Evolutionary conservation across 2,888 invertebrate genomes (phyloP).

Genomic region (Isotomurus palustris): DNA sequence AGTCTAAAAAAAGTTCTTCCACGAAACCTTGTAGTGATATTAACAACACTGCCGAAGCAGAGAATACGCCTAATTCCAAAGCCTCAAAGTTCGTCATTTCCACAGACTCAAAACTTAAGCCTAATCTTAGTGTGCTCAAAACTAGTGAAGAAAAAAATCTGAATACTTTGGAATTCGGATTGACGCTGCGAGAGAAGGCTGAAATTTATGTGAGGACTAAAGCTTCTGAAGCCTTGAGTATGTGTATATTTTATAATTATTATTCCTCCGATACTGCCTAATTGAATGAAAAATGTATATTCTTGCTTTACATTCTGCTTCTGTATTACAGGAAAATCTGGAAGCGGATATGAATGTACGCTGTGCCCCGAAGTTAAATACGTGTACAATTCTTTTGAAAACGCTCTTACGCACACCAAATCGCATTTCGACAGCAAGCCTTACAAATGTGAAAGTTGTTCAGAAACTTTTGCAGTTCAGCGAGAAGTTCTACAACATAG

Average conservation of each 20-base stretch:
- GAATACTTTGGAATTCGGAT: slow-evolving; percentile 18
- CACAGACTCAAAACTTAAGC: not conserved
- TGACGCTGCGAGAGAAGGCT: slow-evolving; percentile 35
- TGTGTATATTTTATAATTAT: slow-evolving; percentile 11
- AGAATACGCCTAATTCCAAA: too few species aligned
- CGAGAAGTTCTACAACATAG: slow-evolving; percentile 22
- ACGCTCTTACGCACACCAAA: slow-evolving; percentile 31
- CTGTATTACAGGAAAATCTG: slow-evolving; percentile 19
- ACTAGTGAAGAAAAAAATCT: not conserved
- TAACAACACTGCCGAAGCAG: not conserved
- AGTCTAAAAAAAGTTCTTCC: not conserved
- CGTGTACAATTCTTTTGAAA: slow-evolving; percentile 21
- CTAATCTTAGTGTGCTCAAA: not conserved
- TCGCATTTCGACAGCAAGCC: slow-evolving; percentile 25
- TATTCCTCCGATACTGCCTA: too few species aligned
- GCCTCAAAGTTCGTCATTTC: not conserved
- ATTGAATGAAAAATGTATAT: too few species aligned
- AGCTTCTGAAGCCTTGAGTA: slow-evolving; percentile 29
- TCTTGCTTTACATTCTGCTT: too few species aligned
- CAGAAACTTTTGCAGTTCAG: slow-evolving; percentile 27
- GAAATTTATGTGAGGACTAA: slow-evolving; percentile 29
- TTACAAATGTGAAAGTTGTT: slow-evolving; percentile 32
- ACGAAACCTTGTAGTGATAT: slow-evolving; percentile 1
- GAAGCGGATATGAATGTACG: slow-evolving; percentile 20
- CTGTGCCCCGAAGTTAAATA: slow-evolving; percentile 19